phyloP scores from a whole-genome alignment of 2,797 vertebrate species.

The Chiloscyllium punctatum region DNA sequence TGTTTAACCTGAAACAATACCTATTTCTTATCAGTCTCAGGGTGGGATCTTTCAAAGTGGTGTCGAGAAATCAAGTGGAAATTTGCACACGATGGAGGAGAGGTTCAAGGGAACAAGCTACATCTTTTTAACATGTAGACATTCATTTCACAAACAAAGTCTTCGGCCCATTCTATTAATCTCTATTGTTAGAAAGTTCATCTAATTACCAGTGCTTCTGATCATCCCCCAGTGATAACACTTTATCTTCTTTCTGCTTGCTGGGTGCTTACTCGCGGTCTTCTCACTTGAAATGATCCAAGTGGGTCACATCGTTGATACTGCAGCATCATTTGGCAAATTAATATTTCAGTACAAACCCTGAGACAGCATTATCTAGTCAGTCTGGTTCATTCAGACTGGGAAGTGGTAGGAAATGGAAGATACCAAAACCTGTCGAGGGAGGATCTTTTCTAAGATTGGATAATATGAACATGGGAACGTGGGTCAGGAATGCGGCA shows the following conservation, averaged over 20 bases:
- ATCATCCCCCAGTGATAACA: neutral
- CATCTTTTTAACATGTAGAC: neutral
- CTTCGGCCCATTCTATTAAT: neutral
- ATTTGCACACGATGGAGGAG: neutral
- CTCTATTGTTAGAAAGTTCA: neutral
- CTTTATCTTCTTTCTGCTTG: neutral
- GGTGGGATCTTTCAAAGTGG: neutral
- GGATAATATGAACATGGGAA: too few species aligned
- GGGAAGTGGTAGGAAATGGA: neutral
- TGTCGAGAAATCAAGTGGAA: neutral
- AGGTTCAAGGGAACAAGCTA: neutral
- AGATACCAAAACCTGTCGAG: neutral
- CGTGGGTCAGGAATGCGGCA: too few species aligned
- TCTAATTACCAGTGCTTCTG: neutral
- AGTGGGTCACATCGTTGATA: neutral
- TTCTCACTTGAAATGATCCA: slow-evolving; percentile 19
- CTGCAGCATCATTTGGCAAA: neutral
- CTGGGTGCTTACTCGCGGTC: neutral
- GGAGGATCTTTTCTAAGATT: neutral
- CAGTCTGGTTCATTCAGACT: neutral
- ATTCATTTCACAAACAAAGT: neutral
- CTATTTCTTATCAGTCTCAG: neutral
- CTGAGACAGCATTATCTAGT: neutral
- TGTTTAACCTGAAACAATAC: neutral
- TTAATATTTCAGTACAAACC: neutral